Evolutionary conservation across 2,797 vertebrate genomes (phyloP).

Genomic region (Parauchenoglanis punctatus): DNA sequence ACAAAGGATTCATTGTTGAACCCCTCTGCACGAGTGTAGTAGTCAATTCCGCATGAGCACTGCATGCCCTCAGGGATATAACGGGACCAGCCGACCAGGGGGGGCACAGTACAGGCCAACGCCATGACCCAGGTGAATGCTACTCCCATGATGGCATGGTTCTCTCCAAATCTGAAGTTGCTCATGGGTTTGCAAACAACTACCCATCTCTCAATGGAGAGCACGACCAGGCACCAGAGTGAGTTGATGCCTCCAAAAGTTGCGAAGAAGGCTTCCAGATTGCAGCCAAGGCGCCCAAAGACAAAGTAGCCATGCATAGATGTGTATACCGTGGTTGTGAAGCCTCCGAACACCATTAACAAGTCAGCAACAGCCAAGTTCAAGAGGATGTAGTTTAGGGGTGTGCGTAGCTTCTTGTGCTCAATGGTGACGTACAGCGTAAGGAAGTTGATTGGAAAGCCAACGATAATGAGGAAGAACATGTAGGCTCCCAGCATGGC

Average conservation of each 20-base stretch:
- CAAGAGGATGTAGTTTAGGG: conserved; percentile 96
- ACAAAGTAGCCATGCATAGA: conserved; percentile 94
- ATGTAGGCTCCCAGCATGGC: conserved; percentile 89
- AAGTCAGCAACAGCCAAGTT: conserved; percentile 90
- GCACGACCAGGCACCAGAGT: conserved; percentile 92
- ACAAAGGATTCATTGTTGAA: conserved; percentile 96
- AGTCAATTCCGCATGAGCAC: conserved; percentile 94
- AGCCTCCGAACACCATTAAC: conserved; percentile 95
- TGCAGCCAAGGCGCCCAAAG: conserved; percentile 89
- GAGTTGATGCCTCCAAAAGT: conserved; percentile 89
- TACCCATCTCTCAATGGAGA: conserved; percentile 91
- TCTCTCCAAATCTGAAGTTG: conserved; percentile 95
- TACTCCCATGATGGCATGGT: conserved; percentile 91
- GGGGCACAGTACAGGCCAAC: conserved; percentile 79
- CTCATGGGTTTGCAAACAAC: conserved; percentile 98
- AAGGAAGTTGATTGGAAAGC: conserved; percentile 95
- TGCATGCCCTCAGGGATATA: conserved; percentile 96
- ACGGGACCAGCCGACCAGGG: conserved; percentile 93
- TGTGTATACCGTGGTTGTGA: conserved; percentile 92
- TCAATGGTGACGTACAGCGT: conserved; percentile 93
- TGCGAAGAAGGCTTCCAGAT: conserved; percentile 92
- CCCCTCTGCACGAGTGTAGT: conserved; percentile 91
- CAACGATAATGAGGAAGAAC: conserved; percentile 91
- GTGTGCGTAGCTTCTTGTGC: conserved; percentile 97
- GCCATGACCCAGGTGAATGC: conserved; percentile 88